Percentiles rank a stretch among this genome's conserved stretches.
Evolutionary conservation across 2,113 vertebrate genomes (phyloP).

Genomic region (Uria lomvia): DNA sequence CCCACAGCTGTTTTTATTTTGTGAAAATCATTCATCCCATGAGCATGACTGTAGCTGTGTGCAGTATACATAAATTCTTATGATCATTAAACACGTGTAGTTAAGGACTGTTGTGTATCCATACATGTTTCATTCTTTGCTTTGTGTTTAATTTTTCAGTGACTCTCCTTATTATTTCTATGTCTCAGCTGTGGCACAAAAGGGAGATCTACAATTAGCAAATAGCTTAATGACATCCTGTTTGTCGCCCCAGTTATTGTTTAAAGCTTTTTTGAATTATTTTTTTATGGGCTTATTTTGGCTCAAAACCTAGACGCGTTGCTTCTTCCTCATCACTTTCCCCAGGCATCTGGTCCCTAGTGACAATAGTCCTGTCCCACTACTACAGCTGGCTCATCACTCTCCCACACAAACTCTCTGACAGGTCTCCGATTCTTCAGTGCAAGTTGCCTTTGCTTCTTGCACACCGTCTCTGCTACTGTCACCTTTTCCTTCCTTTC

Average conservation of each 20-base stretch:
- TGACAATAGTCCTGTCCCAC: not conserved
- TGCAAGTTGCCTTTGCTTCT: not conserved
- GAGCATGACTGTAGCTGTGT: slow-evolving; percentile 64
- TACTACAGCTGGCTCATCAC: not conserved
- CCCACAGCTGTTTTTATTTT: slow-evolving; percentile 78
- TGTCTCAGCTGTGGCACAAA: slow-evolving; percentile 37
- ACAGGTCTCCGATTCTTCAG: not conserved
- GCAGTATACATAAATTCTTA: slow-evolving; percentile 72
- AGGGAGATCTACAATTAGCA: not conserved
- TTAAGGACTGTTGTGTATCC: slow-evolving; percentile 68
- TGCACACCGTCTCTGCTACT: not conserved
- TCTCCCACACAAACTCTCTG: not conserved
- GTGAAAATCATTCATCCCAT: slow-evolving; percentile 72
- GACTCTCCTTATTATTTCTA: slow-evolving; percentile 46
- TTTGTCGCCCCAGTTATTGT: not conserved
- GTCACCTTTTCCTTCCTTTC: not conserved
- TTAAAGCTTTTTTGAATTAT: not conserved
- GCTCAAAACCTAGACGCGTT: not conserved
- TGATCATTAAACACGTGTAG: slow-evolving; percentile 76
- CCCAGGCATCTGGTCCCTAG: not conserved
- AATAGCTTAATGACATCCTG: not conserved
- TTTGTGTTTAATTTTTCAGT: slow-evolving; percentile 64
- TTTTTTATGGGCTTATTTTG: not conserved
- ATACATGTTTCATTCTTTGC: slow-evolving; percentile 54
- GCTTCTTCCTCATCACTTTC: not conserved